Conservation (phyloP, 2,113 vertebrate genomes). For the Neolamprologus hecqui region DNA sequence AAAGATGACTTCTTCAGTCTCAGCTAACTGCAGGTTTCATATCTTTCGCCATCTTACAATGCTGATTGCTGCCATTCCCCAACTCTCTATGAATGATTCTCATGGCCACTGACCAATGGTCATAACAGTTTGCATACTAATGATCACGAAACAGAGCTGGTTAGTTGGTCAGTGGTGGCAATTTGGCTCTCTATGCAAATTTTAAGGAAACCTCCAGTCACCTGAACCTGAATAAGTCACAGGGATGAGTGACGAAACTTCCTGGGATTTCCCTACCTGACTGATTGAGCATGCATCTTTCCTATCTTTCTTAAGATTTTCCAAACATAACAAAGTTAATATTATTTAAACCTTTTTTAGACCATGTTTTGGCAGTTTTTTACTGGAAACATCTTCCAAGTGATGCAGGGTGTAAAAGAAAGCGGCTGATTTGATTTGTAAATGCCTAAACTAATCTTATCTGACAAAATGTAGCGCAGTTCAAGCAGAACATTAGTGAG, state of each 20-base stretch:
- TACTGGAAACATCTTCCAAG: neutral
- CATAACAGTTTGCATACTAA: neutral
- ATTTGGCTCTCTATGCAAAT: neutral
- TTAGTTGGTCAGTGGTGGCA: neutral
- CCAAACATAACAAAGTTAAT: neutral
- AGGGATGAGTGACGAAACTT: neutral
- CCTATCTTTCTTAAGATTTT: neutral
- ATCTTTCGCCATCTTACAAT: accelerated
- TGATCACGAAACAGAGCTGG: neutral
- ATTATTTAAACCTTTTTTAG: neutral
- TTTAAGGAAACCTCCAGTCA: neutral
- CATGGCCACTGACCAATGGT: accelerated
- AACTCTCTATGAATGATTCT: neutral
- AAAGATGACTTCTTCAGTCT: neutral
- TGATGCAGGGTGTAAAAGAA: neutral
- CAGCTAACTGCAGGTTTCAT: neutral
- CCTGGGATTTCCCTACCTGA: neutral
- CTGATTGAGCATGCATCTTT: accelerated
- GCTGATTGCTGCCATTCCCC: neutral
- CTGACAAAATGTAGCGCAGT: neutral
- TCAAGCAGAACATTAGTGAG: neutral
- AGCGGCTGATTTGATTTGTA: accelerated
- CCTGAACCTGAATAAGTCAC: neutral
- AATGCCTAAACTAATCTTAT: neutral
- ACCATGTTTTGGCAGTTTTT: neutral